These are phyloP conservation scores for Dasypogon diadema DNA, from an alignment of 2,888 invertebrate genomes.

Conservation along the genomic window DNA sequence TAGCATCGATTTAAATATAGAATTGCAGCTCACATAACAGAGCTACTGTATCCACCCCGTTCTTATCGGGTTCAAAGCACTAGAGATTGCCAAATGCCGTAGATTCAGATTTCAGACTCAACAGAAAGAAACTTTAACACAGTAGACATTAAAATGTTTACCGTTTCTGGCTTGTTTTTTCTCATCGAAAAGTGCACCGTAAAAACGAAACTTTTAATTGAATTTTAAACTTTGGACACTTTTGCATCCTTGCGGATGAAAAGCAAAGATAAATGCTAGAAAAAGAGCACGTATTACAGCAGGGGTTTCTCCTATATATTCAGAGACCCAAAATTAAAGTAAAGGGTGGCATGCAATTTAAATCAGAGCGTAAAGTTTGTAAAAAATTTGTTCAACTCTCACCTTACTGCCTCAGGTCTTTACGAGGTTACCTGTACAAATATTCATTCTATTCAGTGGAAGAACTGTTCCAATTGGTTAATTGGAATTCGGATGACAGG, in stretches of 20 bases:
- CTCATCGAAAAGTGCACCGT: neutral
- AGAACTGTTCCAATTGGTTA: too few species aligned
- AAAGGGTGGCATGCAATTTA: too few species aligned
- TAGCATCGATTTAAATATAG: neutral
- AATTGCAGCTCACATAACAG: neutral
- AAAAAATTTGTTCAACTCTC: too few species aligned
- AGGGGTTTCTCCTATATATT: too few species aligned
- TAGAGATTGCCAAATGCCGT: neutral
- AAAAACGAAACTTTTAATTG: constrained; percentile 34
- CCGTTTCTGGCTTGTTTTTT: neutral
- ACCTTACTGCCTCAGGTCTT: too few species aligned
- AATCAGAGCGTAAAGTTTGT: too few species aligned
- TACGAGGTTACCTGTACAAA: too few species aligned
- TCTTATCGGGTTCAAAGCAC: neutral
- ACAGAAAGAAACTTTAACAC: neutral
- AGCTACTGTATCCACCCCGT: neutral
- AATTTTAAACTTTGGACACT: constrained; percentile 39
- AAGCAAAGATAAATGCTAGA: too few species aligned
- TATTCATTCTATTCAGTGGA: too few species aligned
- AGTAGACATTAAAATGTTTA: constrained; percentile 2
- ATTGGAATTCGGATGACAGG: too few species aligned
- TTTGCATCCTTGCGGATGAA: constrained; percentile 10
- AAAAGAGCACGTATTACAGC: too few species aligned
- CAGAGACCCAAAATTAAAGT: too few species aligned
- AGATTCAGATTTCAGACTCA: constrained; percentile 2